Evolutionary conservation across 92 coral and sea anemone species (phyloP), one percentile per base, ranked within the genome.

Genomic region (Zoanthus solanderi): DNA sequence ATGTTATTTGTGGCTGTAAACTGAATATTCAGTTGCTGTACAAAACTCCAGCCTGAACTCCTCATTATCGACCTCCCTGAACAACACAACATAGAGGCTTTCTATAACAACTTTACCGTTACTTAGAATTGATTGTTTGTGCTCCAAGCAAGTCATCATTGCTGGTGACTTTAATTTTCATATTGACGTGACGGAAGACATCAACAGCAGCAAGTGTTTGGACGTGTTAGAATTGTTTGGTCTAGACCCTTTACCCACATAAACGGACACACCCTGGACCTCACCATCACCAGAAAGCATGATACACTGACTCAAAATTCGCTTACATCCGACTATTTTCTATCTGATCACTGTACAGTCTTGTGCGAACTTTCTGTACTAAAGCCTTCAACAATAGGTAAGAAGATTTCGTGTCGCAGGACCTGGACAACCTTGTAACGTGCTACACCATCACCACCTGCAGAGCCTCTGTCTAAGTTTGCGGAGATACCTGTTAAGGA

Each of bases 351-450:
- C 31, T 65, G 71, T 16, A 16, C 31, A 65, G 30, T 65, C 29
- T 30, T 23, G 32, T 67, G 42, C 42, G 72, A 67, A 23, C 72
- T 28, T 67, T 67, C 29, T 67, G 72, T 67, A 67, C 42, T 34
- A 9, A 67, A 67, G 72, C 72, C 72, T 67, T 23, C 32, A 67
- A 67, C 42, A 23, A 67, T 34, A 32, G 32, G 44, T 67, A 67
- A 67, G 5, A 34, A 67, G 72, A 67, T 67, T 4, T 67, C 31
- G 32, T 34, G 12, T 8, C 42, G 17, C 72, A 67, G 42, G 42
- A 67, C 72, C 72, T 67, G 72, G 72, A 67, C 42, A 23, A 34
- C 72, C 72, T 67, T 67, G 72, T 67, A 67, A 23, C 32, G 72
- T 67, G 14, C 72, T 67, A 18, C 34, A 67, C 7, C 5, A n/a